phyloP scores from a whole-genome alignment of 2,113 vertebrate genomes.

The Callipepla californica region DNA sequence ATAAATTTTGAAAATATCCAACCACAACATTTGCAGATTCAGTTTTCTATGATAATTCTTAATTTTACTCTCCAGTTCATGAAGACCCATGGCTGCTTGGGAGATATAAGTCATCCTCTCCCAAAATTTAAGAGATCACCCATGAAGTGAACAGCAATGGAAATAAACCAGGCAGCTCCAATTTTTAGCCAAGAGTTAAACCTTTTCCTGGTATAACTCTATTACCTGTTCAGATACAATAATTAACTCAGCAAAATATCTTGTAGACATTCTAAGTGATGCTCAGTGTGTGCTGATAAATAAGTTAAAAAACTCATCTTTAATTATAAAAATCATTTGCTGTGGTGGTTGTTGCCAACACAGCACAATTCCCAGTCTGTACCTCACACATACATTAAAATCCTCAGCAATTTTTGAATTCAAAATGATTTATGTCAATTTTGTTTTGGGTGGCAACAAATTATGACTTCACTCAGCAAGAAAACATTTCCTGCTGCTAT shows the following conservation, averaged over 20 bases:
- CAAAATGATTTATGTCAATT: slow-evolving; percentile 60
- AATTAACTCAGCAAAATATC: neutral
- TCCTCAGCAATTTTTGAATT: slow-evolving; percentile 28
- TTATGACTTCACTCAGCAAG: slow-evolving; percentile 63
- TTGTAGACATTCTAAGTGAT: neutral
- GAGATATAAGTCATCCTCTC: neutral
- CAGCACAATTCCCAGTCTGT: neutral
- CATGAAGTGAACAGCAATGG: neutral
- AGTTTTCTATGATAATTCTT: neutral
- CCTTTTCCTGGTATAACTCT: neutral
- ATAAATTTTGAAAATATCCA: neutral
- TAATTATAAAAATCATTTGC: neutral
- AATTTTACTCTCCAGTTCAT: neutral
- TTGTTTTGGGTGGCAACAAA: slow-evolving; percentile 73
- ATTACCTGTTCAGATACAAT: neutral
- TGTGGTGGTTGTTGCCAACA: neutral
- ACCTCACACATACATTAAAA: neutral
- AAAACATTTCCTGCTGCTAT: slow-evolving; percentile 68
- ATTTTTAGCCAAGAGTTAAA: neutral
- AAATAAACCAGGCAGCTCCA: neutral
- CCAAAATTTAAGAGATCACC: neutral
- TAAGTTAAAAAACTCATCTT: neutral
- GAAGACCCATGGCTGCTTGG: neutral
- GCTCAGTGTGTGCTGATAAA: neutral
- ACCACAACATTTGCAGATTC: neutral